Evolutionary conservation across 1,140 invertebrate species (phyloP), one percentile per base, ranked within the genome.

Genomic region (Pteromalus puparum): DNA sequence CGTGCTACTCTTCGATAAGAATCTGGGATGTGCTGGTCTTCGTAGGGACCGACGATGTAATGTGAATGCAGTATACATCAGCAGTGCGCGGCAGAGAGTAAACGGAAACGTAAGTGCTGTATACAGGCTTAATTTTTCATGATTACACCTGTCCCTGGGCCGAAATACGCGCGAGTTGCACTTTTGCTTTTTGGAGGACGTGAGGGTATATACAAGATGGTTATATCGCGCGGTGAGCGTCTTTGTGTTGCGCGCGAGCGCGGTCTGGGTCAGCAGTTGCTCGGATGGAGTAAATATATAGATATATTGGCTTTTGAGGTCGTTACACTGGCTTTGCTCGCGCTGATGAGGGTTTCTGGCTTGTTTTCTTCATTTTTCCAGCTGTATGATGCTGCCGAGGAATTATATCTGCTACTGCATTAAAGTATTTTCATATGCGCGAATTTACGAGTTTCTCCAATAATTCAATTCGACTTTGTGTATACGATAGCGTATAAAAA

Each of bases 71-170:
- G n/a, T 48, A 53, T 21, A 42, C 81, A 73, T 82, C 7, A 9
- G 26, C 2, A 5, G n/a, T 21, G 30, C 30, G 30, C 30, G 0
- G 28, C 53, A 18, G 4, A 38, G n/a, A n/a, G n/a, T n/a, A n/a
- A n/a, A n/a, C n/a, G n/a, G n/a, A 42, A 1, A 53, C 34, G 67
- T 53, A 53, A 53, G 48, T 15, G 48, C 15, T 53, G n/a, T n/a
- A 13, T 30, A 46, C 24, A n/a, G 34, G 74, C 74, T 77, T 24
- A 53, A 79, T 84, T 84, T 79, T 74, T 84, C 77, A 80, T 13
- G 28, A 84, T 84, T 74, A 84, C 77, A 74, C 68, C 70, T 84
- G 76, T 80, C 34, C 10, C 26, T 1, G 10, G 9, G 2, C 4
- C 73, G 76, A 78, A 73, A 65, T n/a, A 61, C 53, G 18, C 13